Evolutionary conservation across 2,113 vertebrate genomes (phyloP), one percentile per base, ranked within the genome.

Genomic region (Arvicanthis niloticus): DNA sequence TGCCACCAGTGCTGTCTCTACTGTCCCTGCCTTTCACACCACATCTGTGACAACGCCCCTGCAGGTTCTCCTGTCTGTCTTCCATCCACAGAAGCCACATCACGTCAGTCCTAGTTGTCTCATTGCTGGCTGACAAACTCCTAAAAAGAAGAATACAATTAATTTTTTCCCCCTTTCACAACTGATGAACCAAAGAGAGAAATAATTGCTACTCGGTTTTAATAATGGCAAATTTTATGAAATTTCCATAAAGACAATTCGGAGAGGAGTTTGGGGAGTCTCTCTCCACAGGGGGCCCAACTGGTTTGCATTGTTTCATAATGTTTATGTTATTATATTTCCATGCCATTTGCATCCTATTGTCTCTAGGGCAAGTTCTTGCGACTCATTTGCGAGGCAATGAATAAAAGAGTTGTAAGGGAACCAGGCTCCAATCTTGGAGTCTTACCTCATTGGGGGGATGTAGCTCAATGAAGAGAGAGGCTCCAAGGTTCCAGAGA

Each of bases 211-310:
- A 97, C 97, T 98, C 96, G 96, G 97, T 98, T 98, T 98, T 98
- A 98, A 98, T 98, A 98, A 98, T 90, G 78, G 94, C 97, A 98
- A 91, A 96, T 98, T 98, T 98, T 98, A 98, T 98, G 98, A 98
- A 98, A 99, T 98, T 98, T 99, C 98, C 98, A 98, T 98, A 98
- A 98, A 98, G 98, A 98, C 98, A 97, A 98, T 98, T 98, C 93
- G 24, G 98, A 98, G 98, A 98, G 97, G 97, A 98, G 97, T 97
- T 93, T 51, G 81, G 97, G 98, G 98, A 98, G 98, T 98, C 97
- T 97, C 98, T 98, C 98, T 99, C 98, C 96, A 96, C 84, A 91
- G 99, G 98, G 96, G 97, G 98, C 98, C 98, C 97, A 98, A 98
- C 97, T 16, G 80, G 97, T 98, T 98, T 97, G 97, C 98, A 97